Evolutionary conservation across 1,140 invertebrate species (phyloP), one percentile per base, ranked within the genome.

Genomic region (Aphidius ervi): DNA sequence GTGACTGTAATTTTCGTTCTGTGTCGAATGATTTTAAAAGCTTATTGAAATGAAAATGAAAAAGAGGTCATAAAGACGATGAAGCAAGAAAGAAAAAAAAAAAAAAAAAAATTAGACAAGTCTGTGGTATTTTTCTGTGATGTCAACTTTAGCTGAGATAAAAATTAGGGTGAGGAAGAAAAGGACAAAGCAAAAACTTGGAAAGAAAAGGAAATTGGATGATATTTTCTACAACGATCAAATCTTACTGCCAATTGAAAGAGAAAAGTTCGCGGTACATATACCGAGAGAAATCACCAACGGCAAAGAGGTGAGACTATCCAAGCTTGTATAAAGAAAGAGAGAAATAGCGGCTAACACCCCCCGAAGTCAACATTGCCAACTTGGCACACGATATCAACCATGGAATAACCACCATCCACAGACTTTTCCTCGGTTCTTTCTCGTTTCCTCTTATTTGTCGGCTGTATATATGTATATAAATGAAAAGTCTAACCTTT

Each of bases 241-340:
- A 75, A 76, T 76, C 72, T 78, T 76, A 77, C 76, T 74, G 71
- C 71, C 70, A 76, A 76, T 75, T 73, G 72, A 76, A 77, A 75
- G 71, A 74, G 71, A 68, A 76, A 78, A 76, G 68, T 76, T 76
- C 69, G 69, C 68, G 69, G 68, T 71, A 74, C 72, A 71, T 77
- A 76, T 76, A 66, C 67, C 50, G 65, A 62, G 61, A 68, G 65
- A 72, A 75, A 74, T 74, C 65, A 69, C 67, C 68, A 61, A 55
- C 59, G 59, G 56, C 56, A 46, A 62, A 58, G 49, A 62, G 65
- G 67, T 66, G 63, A 68, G 60, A 56, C 56, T 31, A 31, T 3
- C 23, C 23, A 31, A 31, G 23, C 23, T 31, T 31, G 2, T 31
- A 31, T 31, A 2, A 16, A 16, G 16, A 31, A 31, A 31, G 23